Evolutionary conservation across 1,140 invertebrate species (phyloP), one percentile per base, ranked within the genome.

Genomic region (Drosophila ogumai): DNA sequence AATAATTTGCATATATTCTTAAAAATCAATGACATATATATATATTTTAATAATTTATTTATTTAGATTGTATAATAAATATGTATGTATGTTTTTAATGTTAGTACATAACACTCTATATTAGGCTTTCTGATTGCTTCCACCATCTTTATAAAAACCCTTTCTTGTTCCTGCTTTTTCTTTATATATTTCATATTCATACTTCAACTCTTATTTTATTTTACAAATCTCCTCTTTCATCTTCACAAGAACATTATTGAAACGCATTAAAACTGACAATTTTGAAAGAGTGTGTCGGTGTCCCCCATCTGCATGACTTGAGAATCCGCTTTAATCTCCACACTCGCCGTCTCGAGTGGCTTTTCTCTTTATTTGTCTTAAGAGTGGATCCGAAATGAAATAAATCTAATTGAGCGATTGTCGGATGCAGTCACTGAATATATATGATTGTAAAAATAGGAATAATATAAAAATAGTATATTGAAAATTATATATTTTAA

Each of bases 211-310:
- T 32, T 32, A 1, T 32, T 31, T 32, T 22, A 10, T 43, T 49
- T 49, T 28, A 8, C 10, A 10, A 22, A 28, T 15, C 36, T 15
- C 10, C 6, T 4, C 52, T 49, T 72, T 72, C 19, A 71, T 71
- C 68, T 58, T 15, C 41, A n/a, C 32, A 19, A 13, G 19, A 15
- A n/a, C 56, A 61, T 65, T 65, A 61, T 50, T 41, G 31, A 36
- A 58, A 72, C 44, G 44, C 72, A 75, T 75, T 75, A 74, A 55
- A 63, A 75, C 55, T 73, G 68, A 74, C 47, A 74, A 73, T 63
- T 73, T 49, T 55, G 46, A 74, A 54, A 22, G 58, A 63, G 22
- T 22, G 31, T 40, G 31, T 40, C 3, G 19, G 41, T 10, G 15
- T 43, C 0, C 12, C 38, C 57, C 28, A 25, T 36, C 31, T 34